Percentiles rank a stretch among this genome's conserved stretches.
These are phyloP conservation scores for Tetramorium alpestre DNA, from an alignment of 1,140 invertebrate genomes.

Conservation along the genomic window DNA sequence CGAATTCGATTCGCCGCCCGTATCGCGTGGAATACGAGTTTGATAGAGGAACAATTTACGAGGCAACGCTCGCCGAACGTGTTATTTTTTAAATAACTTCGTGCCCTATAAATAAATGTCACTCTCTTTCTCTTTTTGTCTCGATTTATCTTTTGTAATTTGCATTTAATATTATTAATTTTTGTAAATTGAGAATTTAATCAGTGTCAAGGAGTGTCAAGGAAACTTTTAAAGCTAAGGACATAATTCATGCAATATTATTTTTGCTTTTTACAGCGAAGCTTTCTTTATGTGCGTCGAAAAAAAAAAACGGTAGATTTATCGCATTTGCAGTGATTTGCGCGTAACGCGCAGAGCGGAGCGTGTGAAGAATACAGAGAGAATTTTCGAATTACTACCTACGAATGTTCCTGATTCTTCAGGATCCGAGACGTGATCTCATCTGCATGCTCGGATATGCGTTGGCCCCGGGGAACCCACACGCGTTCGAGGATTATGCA, in stretches of 20 bases:
- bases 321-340: not conserved
- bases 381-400: slow-evolving; percentile 56
- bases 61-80: slow-evolving; percentile 8
- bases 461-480: slow-evolving; percentile 49
- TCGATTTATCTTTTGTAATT: not conserved
- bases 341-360: slow-evolving; percentile 3
- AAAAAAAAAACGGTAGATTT: not conserved
- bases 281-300: not conserved
- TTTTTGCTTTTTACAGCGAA: not conserved
- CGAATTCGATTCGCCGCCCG: slow-evolving; percentile 59
- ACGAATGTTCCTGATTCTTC: slow-evolving; percentile 59
- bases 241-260: not conserved
- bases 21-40: slow-evolving; percentile 35
- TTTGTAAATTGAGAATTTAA: not conserved
- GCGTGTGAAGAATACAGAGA: slow-evolving; percentile 31
- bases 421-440: slow-evolving; percentile 58
- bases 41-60: slow-evolving; percentile 41
- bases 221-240: not conserved
- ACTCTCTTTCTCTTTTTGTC: not conserved
- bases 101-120: slow-evolving; percentile 36
- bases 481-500: slow-evolving; percentile 52
- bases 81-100: slow-evolving; percentile 28
- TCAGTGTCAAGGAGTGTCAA: not conserved
- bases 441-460: slow-evolving; percentile 56
- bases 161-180: not conserved